phyloP scores from a whole-genome alignment of 2,888 invertebrate species.

The Bellardia pandia region DNA sequence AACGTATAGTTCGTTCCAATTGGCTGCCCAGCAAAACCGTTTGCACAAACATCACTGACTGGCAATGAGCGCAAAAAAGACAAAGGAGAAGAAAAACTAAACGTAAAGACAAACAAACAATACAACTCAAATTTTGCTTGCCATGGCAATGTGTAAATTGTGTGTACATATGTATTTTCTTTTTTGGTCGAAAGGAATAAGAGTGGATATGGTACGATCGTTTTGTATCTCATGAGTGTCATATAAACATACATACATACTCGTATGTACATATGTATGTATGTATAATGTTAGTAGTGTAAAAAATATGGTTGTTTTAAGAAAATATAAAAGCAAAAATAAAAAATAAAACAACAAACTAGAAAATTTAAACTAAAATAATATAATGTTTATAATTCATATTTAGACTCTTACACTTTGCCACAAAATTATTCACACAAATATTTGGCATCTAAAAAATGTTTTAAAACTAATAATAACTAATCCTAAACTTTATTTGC shows the following conservation, averaged over 20 bases:
- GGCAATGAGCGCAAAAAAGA: constrained; percentile 63
- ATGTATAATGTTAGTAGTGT: background rate
- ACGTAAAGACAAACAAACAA: constrained; percentile 23
- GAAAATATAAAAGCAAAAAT: too few species aligned
- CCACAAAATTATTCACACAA: too few species aligned
- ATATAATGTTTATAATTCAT: too few species aligned
- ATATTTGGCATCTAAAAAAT: too few species aligned
- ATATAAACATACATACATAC: background rate
- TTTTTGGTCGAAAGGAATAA: constrained; percentile 68
- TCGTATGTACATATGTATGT: too few species aligned
- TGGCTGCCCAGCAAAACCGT: constrained; percentile 70
- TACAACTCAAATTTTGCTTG: constrained; percentile 32
- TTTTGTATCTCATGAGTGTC: constrained; percentile 59
- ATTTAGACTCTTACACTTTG: too few species aligned
- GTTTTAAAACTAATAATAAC: too few species aligned
- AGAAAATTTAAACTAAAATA: too few species aligned
- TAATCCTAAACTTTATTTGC: too few species aligned
- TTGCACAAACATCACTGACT: constrained; percentile 60
- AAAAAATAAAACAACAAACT: too few species aligned
- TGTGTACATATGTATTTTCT: background rate
- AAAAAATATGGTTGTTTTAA: constrained; percentile 1
- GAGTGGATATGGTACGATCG: constrained; percentile 49
- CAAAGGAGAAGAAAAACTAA: constrained; percentile 2
- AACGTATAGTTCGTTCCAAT: constrained; percentile 73
- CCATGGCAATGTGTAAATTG: constrained; percentile 33